phyloP scores from a whole-genome alignment of 2,888 invertebrate species.

The Aromia moschata region DNA sequence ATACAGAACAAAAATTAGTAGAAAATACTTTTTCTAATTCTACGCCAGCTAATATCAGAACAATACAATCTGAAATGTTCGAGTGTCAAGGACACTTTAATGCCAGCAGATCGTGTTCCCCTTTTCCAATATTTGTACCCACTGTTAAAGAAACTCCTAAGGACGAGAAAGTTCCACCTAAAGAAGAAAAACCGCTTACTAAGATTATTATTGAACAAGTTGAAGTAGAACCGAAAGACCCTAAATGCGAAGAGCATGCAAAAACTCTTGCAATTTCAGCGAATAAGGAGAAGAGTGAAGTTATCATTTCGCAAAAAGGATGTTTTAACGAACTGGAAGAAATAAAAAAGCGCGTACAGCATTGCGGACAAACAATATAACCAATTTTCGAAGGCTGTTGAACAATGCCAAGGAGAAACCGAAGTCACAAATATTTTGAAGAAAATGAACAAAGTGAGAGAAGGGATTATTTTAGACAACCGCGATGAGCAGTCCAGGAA shows the following conservation, averaged over 20 bases:
- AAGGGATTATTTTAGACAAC: slow-evolving; percentile 29
- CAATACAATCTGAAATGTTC: slow-evolving; percentile 58
- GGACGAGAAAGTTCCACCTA: slow-evolving; percentile 9
- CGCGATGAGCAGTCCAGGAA: neutral
- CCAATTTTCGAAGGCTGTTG: slow-evolving; percentile 31
- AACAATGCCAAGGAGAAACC: slow-evolving; percentile 34
- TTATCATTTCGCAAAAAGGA: slow-evolving; percentile 52
- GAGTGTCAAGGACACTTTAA: slow-evolving; percentile 61
- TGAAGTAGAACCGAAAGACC: slow-evolving; percentile 44
- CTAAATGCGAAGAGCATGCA: slow-evolving; percentile 48
- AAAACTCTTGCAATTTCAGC: slow-evolving; percentile 47
- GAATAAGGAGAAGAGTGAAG: slow-evolving; percentile 50
- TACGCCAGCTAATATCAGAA: slow-evolving; percentile 45
- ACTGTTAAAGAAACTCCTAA: slow-evolving; percentile 22
- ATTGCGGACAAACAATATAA: slow-evolving; percentile 41
- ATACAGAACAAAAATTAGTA: slow-evolving; percentile 46
- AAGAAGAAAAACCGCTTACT: slow-evolving; percentile 25
- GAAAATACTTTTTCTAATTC: slow-evolving; percentile 48
- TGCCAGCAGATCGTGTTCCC: slow-evolving; percentile 55
- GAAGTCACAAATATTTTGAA: slow-evolving; percentile 40
- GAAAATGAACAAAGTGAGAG: slow-evolving; percentile 42
- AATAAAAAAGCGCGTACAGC: slow-evolving; percentile 53
- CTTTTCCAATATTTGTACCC: slow-evolving; percentile 56
- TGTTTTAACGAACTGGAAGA: slow-evolving; percentile 56
- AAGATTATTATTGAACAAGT: slow-evolving; percentile 43